A percentile compares a stretch with the other conserved stretches of the same genome.
These are phyloP conservation scores for Drosophila emarginata DNA, from an alignment of 2,888 invertebrate species.

Conservation along the genomic window DNA sequence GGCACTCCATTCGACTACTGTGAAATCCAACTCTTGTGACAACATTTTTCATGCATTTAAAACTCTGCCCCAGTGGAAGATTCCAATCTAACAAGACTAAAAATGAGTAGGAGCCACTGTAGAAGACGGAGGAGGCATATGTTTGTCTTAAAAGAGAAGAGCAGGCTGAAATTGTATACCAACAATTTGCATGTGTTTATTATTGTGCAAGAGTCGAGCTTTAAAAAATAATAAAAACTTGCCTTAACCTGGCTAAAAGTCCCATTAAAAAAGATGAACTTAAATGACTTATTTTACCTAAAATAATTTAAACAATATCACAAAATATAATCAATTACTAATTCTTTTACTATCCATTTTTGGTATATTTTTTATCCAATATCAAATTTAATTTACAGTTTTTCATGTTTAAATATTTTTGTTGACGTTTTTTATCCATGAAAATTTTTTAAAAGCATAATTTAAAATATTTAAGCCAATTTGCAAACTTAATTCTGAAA, in stretches of 20 bases:
- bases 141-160: background rate
- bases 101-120: background rate
- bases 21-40: conserved; percentile 22
- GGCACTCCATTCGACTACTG: background rate
- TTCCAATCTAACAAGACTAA: background rate
- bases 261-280: background rate
- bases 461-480: too few relatives aligned
- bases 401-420: too few relatives aligned
- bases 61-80: conserved; percentile 11
- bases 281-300: too few relatives aligned
- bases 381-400: too few relatives aligned
- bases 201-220: background rate
- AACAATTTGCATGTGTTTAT: conserved; percentile 3
- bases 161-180: background rate
- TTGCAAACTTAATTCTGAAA: too few relatives aligned
- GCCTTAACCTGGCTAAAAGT: background rate
- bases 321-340: too few relatives aligned
- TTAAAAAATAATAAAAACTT: background rate
- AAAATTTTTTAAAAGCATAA: too few relatives aligned
- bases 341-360: too few relatives aligned
- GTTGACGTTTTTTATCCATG: too few relatives aligned
- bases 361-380: too few relatives aligned
- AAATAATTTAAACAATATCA: too few relatives aligned
- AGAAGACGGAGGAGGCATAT: background rate
- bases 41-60: conserved; percentile 28